Conservation (phyloP, 2,113 vertebrate species). For the Cheirogaleus medius region DNA sequence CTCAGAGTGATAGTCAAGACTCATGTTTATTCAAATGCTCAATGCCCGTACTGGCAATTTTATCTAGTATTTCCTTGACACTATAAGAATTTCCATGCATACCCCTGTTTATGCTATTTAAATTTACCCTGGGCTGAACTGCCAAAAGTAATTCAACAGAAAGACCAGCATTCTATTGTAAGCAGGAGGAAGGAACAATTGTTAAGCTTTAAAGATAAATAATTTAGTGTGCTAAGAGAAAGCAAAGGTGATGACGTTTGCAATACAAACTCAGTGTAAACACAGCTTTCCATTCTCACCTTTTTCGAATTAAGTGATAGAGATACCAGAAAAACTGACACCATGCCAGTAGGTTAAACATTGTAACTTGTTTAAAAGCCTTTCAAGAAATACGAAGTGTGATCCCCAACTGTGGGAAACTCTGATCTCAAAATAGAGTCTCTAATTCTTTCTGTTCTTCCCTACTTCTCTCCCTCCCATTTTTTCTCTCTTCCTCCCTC, state of each 20-base stretch:
- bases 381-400: not conserved
- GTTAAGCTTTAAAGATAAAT: slow-evolving; percentile 71
- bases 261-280: slow-evolving; percentile 53
- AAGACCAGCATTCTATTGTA: slow-evolving; percentile 53
- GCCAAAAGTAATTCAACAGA: slow-evolving; percentile 64
- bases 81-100: slow-evolving; percentile 58
- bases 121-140: slow-evolving; percentile 65
- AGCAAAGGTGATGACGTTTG: slow-evolving; percentile 66
- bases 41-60: slow-evolving; percentile 18
- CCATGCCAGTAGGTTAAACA: not conserved
- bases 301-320: slow-evolving; percentile 34
- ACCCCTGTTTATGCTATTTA: slow-evolving; percentile 51
- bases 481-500: not conserved
- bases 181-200: slow-evolving; percentile 59
- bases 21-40: slow-evolving; percentile 42
- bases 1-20: not conserved
- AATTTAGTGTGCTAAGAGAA: slow-evolving; percentile 73
- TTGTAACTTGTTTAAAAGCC: not conserved
- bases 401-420: not conserved
- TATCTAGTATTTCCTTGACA: slow-evolving; percentile 51
- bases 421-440: not conserved
- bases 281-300: slow-evolving; percentile 36
- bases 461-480: no score
- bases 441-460: not conserved
- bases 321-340: slow-evolving; percentile 28